Conservation (phyloP, 2,888 invertebrate species). For the Cerceris rybyensis region DNA sequence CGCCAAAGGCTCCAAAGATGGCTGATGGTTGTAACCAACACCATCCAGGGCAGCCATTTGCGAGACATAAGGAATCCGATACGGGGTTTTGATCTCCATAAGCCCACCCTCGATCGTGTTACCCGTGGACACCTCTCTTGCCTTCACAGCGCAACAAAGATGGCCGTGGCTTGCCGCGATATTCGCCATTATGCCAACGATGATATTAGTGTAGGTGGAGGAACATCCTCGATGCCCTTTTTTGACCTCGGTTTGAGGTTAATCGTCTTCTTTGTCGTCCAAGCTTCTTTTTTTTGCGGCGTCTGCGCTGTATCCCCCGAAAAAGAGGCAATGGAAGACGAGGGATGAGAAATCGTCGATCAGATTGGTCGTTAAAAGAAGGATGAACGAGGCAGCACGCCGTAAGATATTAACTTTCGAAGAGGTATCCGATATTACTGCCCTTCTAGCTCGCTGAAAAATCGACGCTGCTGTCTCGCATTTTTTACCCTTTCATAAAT, state of each 20-base stretch:
- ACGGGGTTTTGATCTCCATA: slow-evolving; percentile 80
- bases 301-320: slow-evolving; percentile 27
- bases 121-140: slow-evolving; percentile 72
- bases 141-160: slow-evolving; percentile 61
- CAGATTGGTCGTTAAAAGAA: slow-evolving; percentile 33
- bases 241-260: slow-evolving; percentile 66
- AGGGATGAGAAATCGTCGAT: slow-evolving; percentile 38
- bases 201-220: slow-evolving; percentile 35
- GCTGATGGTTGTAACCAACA: slow-evolving; percentile 80
- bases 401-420: neutral
- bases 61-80: slow-evolving; percentile 79
- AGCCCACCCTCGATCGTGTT: slow-evolving; percentile 81
- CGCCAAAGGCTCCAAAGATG: slow-evolving; percentile 77
- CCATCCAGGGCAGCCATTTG: slow-evolving; percentile 79
- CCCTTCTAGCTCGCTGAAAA: too few relatives aligned
- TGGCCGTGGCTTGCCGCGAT: slow-evolving; percentile 68
- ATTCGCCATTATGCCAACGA: slow-evolving; percentile 63
- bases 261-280: slow-evolving; percentile 69
- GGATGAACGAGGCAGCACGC: neutral
- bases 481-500: too few relatives aligned
- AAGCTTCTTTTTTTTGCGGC: slow-evolving; percentile 32
- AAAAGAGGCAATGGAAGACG: slow-evolving; percentile 35
- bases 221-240: slow-evolving; percentile 54
- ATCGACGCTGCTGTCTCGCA: too few relatives aligned
- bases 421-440: neutral